Conservation (phyloP, 2,113 vertebrate species). For the Hymenochirus boettgeri region DNA sequence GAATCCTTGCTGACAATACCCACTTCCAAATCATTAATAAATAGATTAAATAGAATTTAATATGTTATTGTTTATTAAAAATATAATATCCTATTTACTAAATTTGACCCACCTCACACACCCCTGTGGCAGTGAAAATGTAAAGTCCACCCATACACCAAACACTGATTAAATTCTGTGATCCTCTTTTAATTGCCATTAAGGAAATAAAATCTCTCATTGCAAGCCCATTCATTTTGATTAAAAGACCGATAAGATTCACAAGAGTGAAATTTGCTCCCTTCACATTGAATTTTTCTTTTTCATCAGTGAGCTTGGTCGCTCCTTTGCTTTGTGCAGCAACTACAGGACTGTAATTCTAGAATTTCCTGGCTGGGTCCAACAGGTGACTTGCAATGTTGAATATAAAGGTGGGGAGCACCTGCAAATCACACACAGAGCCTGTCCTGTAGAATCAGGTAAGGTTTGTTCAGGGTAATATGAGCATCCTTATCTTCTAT, state of each 20-base stretch:
- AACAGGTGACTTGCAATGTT: constrained; percentile 6
- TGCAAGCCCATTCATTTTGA: constrained; percentile 7
- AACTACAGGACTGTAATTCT: constrained; percentile 5
- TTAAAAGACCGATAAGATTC: constrained; percentile 26
- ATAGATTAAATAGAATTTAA: too few species aligned
- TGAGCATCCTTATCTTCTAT: background rate
- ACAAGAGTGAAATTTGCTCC: constrained; percentile 4
- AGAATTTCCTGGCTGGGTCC: constrained; percentile 20
- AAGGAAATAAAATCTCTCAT: constrained; percentile 10
- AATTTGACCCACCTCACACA: background rate
- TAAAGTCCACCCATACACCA: constrained; percentile 2
- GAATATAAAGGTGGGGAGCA: constrained; percentile 8
- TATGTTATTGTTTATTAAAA: too few species aligned
- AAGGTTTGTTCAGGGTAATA: constrained; percentile 4
- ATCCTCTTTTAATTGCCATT: constrained; percentile 14
- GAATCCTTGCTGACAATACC: too few species aligned
- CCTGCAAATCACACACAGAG: background rate
- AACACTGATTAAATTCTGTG: constrained; percentile 8
- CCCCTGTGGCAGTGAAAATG: background rate
- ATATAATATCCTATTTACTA: too few species aligned
- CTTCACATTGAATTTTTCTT: background rate
- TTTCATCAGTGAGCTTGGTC: background rate
- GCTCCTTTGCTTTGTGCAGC: background rate
- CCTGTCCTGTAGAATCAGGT: background rate
- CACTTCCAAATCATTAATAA: too few species aligned